Percentiles rank a stretch among this genome's conserved stretches.
Evolutionary conservation across 1,140 invertebrate genomes (phyloP).

Genomic region (Pomacea maculata): DNA sequence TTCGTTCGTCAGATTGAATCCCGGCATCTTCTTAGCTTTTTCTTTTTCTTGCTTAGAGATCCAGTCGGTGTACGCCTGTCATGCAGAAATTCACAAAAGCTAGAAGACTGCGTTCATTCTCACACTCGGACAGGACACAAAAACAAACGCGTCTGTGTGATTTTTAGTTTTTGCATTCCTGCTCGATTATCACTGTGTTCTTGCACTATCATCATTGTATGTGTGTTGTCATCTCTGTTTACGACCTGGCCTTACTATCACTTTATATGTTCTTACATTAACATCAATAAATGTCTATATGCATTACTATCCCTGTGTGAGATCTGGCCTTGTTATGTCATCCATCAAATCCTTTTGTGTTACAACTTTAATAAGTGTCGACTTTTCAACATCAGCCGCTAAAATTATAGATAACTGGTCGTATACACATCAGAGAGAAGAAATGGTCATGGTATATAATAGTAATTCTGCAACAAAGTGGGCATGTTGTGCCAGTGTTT

Average conservation of each 20-base stretch:
- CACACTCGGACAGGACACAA: neutral
- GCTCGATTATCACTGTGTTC: neutral
- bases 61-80: conserved; percentile 76
- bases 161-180: neutral
- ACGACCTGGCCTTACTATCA: neutral
- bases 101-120: neutral
- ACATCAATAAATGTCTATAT: neutral
- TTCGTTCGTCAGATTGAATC: conserved; percentile 82
- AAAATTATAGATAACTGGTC: neutral
- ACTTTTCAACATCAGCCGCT: neutral
- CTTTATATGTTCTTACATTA: neutral
- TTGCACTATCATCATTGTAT: neutral
- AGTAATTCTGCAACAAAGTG: neutral
- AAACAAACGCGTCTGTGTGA: neutral
- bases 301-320: neutral
- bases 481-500: neutral
- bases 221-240: neutral
- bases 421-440: too few relatives aligned
- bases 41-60: conserved; percentile 59
- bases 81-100: neutral
- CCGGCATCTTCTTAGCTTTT: conserved; percentile 75
- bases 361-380: neutral
- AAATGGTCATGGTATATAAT: neutral
- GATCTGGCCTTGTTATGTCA: neutral
- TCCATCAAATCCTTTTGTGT: neutral